Percentiles rank a stretch among this genome's conserved stretches.
Conservation (phyloP, 2,888 invertebrate genomes). For the Noctua janthe region DNA sequence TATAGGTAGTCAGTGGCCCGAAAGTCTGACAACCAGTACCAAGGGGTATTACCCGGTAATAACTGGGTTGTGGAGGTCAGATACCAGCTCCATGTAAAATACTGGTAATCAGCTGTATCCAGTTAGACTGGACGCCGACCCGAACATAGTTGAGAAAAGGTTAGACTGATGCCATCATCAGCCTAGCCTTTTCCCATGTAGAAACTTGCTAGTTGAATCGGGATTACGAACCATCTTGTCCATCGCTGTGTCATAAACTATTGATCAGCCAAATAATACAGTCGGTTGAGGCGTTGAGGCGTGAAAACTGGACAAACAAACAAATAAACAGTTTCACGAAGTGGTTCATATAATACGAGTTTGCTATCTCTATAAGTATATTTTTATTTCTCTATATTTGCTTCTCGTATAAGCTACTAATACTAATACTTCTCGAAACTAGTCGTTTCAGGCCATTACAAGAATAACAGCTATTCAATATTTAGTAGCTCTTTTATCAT, state of each 20-base stretch:
- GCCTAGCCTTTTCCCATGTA: too few relatives aligned
- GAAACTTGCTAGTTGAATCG: neutral
- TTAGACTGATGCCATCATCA: too few relatives aligned
- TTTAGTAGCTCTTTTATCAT: neutral
- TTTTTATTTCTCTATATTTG: conserved; percentile 10
- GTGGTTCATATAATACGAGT: neutral
- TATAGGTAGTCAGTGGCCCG: too few relatives aligned
- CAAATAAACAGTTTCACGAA: conserved; percentile 6
- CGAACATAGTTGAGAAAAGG: too few relatives aligned
- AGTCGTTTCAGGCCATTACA: neutral
- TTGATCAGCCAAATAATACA: neutral
- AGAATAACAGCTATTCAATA: conserved; percentile 11
- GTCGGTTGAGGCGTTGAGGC: neutral
- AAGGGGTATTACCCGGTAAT: too few relatives aligned
- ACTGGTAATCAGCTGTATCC: too few relatives aligned
- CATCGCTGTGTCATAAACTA: neutral
- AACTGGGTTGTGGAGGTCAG: too few relatives aligned
- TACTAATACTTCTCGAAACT: neutral
- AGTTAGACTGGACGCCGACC: too few relatives aligned
- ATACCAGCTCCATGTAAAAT: too few relatives aligned
- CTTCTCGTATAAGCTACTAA: neutral
- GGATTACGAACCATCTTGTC: too few relatives aligned
- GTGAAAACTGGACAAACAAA: conserved; percentile 26
- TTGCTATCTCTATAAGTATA: neutral
- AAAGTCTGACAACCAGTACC: too few relatives aligned